Conservation (phyloP, 2,797 vertebrate species). For the Psittacula derbiana region DNA sequence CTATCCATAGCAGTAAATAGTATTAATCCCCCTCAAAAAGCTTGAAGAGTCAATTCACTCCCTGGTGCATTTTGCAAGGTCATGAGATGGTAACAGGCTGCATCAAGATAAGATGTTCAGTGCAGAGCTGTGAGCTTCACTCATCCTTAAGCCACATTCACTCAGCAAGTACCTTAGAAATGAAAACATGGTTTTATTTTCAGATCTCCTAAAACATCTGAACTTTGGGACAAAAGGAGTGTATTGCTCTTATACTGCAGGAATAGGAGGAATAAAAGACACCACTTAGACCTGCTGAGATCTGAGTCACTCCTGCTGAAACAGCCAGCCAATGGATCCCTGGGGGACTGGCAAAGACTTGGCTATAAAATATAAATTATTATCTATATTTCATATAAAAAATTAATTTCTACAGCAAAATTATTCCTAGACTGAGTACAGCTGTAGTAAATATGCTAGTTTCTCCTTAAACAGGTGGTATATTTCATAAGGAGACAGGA, state of each 20-base stretch:
- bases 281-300: background rate
- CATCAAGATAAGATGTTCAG: background rate
- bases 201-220: background rate
- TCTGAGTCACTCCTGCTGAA: background rate
- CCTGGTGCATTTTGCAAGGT: background rate
- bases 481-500: conserved; percentile 7
- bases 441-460: conserved; percentile 26
- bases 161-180: background rate
- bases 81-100: background rate
- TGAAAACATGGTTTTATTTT: background rate
- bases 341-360: background rate
- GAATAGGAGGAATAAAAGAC: background rate
- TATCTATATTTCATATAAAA: background rate
- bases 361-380: conserved; percentile 37
- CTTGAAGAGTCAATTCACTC: background rate
- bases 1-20: background rate
- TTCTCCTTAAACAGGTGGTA: background rate
- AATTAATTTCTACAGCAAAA: conserved; percentile 39
- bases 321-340: background rate
- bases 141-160: background rate
- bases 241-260: background rate
- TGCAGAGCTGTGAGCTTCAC: background rate
- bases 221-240: background rate
- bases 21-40: background rate
- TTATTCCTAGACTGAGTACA: conserved; percentile 8